Base-by-base conservation (phyloP, 2,888 invertebrate species). In the Perithous albicinctus region DNA sequence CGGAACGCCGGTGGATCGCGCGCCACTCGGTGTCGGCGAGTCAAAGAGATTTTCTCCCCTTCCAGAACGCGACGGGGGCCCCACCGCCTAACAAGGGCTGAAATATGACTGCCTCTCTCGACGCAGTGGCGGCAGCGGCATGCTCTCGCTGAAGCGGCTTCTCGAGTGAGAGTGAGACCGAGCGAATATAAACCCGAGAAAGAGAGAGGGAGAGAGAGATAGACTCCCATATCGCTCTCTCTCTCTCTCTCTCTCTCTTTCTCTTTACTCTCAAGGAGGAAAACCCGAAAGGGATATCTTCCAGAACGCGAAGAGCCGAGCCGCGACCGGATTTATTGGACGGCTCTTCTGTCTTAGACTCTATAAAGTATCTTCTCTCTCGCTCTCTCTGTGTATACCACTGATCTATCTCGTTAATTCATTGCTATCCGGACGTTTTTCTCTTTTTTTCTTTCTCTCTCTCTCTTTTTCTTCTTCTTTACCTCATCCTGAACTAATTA, bases 31-130 rank as follows among this genome's bases (percentile, higher is more conserved):
- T 86, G 90, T 77, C 90, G 91, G 91, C 91, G 87, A 89, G 91
- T 91, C 91, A 91, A 91, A 91, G 90, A 88, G 90, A 90, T 91
- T 90, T 90, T 88, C 89, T 89, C 90, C 89, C 89, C 88, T 88
- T 88, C 88, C 88, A 88, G 61, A 87, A 88, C 85, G 85, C 90
- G 85, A 87, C 87, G 87, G 88, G 89, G 90, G 89, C 89, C 88
- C 88, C 89, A 88, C 88, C 87, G 90, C 89, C 90, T 91, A 91
- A 91, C 90, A 91, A 91, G 91, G 89, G 89, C 89, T 91, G 89
- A 91, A 91, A 91, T 91, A 91, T 91, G 90, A 91, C 91, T 90
- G 90, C 89, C 87, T n/a, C n/a, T n/a, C n/a, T 87, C 61, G 83
- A 85, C 88, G 86, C 85, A 63, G 23, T 41, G 86, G 84, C 81